phyloP scores from a whole-genome alignment of 1,140 invertebrate genomes.

The Coenobita brevimanus region DNA sequence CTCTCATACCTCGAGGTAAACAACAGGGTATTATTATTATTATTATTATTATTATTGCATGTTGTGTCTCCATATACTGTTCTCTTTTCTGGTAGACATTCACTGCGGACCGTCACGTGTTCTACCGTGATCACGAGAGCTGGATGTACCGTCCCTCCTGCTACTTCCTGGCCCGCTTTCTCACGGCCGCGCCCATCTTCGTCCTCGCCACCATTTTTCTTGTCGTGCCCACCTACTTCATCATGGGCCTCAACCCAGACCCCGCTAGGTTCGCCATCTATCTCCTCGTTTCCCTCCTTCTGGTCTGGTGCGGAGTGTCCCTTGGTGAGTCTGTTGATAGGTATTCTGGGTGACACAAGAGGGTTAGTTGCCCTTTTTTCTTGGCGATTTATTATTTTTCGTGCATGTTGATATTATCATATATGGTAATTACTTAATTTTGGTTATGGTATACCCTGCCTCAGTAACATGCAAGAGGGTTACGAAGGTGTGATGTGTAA shows the following conservation, averaged over 20 bases:
- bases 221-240: conserved; percentile 87
- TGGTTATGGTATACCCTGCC: no score
- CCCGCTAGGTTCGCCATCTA: conserved; percentile 83
- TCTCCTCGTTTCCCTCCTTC: conserved; percentile 82
- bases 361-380: no score
- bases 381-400: no score
- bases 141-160: conserved; percentile 69
- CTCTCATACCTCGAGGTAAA: no score
- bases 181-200: conserved; percentile 86
- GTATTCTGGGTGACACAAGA: neutral
- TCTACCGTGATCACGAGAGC: conserved; percentile 69
- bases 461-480: no score
- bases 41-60: no score
- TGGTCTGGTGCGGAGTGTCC: conserved; percentile 91
- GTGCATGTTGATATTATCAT: no score
- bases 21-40: no score
- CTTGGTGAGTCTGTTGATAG: conserved; percentile 86
- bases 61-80: no score
- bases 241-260: conserved; percentile 86
- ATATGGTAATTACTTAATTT: no score
- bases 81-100: conserved; percentile 21
- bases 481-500: no score
- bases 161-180: conserved; percentile 75
- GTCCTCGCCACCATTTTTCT: conserved; percentile 88
- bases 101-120: conserved; percentile 42